These are phyloP conservation scores for Premnoplex brunnescens DNA, from an alignment of 2,797 vertebrate species.

Conservation along the genomic window DNA sequence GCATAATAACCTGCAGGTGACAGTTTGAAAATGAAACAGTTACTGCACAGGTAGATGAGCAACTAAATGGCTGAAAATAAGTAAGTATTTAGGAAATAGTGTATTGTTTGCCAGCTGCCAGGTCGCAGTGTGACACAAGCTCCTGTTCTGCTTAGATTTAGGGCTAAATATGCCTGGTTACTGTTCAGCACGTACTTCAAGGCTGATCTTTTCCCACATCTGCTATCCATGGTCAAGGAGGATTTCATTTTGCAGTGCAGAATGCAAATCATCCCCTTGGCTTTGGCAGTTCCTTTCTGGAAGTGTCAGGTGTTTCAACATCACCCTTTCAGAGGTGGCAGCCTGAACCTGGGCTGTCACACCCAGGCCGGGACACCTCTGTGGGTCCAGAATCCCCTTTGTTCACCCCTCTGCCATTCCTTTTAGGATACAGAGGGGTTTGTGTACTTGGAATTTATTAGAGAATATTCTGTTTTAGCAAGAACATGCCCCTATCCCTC, in stretches of 20 bases:
- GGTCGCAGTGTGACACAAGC: neutral
- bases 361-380: neutral
- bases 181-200: neutral
- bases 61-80: neutral
- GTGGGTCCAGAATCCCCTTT: neutral
- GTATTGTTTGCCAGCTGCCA: neutral
- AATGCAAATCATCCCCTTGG: neutral
- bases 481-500: neutral
- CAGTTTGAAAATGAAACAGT: neutral
- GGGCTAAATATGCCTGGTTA: neutral
- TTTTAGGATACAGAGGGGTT: neutral
- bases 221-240: neutral
- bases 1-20: conserved; percentile 74
- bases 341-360: neutral
- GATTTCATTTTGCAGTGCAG: neutral
- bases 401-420: neutral
- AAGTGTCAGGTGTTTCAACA: neutral
- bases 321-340: neutral
- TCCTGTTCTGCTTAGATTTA: neutral
- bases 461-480: neutral
- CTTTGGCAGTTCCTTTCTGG: neutral
- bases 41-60: neutral
- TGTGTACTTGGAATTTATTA: neutral
- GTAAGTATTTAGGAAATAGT: neutral
- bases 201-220: neutral